Base-by-base conservation (phyloP, 2,797 vertebrate species). In the Phalanger gymnotis region DNA sequence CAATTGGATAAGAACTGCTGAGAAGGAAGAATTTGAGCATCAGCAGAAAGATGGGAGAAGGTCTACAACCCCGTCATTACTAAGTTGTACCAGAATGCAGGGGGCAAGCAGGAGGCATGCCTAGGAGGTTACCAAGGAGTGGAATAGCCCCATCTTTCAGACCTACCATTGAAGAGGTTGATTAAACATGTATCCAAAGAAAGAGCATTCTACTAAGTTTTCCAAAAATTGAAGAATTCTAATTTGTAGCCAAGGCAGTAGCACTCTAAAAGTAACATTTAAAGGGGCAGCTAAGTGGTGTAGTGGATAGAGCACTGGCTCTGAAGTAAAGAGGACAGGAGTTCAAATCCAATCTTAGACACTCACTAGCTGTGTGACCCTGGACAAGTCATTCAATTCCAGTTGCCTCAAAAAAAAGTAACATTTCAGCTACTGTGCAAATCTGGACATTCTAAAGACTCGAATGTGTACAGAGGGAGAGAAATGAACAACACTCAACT, bases 61-160 rank as follows among this genome's bases (percentile, higher is more conserved):
- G 5, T 40, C 34, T n/a, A 0, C n/a, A 19, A 73, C 1, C 13
- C 66, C n/a, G 40, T 73, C 16, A 40, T 40, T n/a, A 7, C n/a
- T 73, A 40, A 73, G 66, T 16, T 73, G n/a, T 40, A 73, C 66
- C 16, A 73, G 27, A 73, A 34, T n/a, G 1, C 16, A n/a, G 10
- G 34, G 19, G 16, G 34, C 31, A 34, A 14, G 11, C 34, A 14
- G 30, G 54, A 16, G 16, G 12, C 5, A 40, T 57, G 56, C 66
- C 2, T 19, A 2, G 16, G 13, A 16, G n/a, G 4, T 13, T 40
- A 7, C 34, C n/a, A 40, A 19, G 6, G 6, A 0, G 16, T 25
- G 2, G n/a, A 73, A 22, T 6, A 73, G n/a, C 66, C 14, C 3
- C n/a, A 73, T 40, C 66, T 73, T 73, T 5, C 19, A 14, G 66